phyloP scores from a whole-genome alignment of 1,140 invertebrate species.

The Drosophila nebulosa region DNA sequence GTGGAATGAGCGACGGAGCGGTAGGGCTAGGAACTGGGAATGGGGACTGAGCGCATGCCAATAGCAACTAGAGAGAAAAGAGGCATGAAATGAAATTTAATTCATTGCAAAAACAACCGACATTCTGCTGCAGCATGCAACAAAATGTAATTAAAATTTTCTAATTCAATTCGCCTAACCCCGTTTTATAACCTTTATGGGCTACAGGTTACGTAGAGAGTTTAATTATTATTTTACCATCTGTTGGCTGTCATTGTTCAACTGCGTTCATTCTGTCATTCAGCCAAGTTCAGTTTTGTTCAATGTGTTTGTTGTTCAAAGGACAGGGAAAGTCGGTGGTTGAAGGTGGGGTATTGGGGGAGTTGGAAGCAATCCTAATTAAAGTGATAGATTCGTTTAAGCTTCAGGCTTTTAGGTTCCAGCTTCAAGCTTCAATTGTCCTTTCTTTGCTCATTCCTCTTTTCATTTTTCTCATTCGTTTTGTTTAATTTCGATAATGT shows the following conservation, averaged over 20 bases:
- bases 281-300: not conserved
- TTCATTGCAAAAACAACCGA: constrained; percentile 66
- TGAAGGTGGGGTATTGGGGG: too few relatives aligned
- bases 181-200: constrained; percentile 31
- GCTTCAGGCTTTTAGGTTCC: not conserved
- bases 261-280: too few relatives aligned
- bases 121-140: constrained; percentile 52
- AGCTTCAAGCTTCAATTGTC: not conserved
- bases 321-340: too few relatives aligned
- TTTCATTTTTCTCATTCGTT: constrained; percentile 12
- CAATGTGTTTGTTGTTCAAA: not conserved
- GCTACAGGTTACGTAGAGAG: constrained; percentile 17
- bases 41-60: too few relatives aligned
- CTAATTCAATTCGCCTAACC: constrained; percentile 66
- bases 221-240: constrained; percentile 48
- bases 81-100: constrained; percentile 73
- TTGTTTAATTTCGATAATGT: constrained; percentile 53
- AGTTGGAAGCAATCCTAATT: constrained; percentile 47
- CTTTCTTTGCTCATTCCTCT: not conserved
- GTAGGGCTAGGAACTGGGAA: too few relatives aligned
- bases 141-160: constrained; percentile 79
- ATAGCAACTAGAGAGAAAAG: constrained; percentile 1
- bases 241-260: constrained; percentile 40
- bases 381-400: constrained; percentile 67
- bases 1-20: too few relatives aligned